A percentile compares a stretch with the other conserved stretches of the same genome.
phyloP scores from a whole-genome alignment of 1,140 invertebrate genomes.

The Pogonomyrmex californicus region DNA sequence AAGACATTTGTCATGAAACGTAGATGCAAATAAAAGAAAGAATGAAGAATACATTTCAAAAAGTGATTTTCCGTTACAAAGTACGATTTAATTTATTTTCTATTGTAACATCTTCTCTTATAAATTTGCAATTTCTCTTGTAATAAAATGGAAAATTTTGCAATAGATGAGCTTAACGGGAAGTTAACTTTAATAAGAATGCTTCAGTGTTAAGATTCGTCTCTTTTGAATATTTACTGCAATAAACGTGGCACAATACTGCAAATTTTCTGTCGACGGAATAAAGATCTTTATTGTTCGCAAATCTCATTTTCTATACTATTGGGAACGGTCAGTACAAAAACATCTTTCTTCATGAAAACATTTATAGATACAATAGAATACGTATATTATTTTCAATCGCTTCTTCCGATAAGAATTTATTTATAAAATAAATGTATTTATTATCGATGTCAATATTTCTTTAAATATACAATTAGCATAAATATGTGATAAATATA shows the following conservation, averaged over 20 bases:
- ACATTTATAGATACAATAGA: background rate
- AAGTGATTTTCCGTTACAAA: constrained; percentile 1
- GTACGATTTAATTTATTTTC: constrained; percentile 8
- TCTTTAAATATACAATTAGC: background rate
- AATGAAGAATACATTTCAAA: background rate
- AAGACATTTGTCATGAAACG: background rate
- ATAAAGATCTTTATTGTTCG: constrained; percentile 46
- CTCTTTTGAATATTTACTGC: constrained; percentile 22
- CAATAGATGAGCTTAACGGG: constrained; percentile 20
- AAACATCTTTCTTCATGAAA: constrained; percentile 20
- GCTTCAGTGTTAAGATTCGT: constrained; percentile 31
- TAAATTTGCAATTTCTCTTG: constrained; percentile 31
- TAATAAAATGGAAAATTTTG: constrained; percentile 27
- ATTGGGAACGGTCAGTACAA: constrained; percentile 18
- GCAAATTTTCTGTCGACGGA: constrained; percentile 28
- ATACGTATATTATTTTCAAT: constrained; percentile 13
- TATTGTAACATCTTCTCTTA: background rate
- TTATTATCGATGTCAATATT: background rate
- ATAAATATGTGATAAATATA: background rate
- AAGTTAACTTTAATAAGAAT: constrained; percentile 51
- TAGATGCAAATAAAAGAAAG: background rate
- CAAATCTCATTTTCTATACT: constrained; percentile 25
- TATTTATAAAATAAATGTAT: constrained; percentile 26
- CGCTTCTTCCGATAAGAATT: background rate
- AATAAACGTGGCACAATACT: background rate